Evolutionary conservation across 2,113 vertebrate genomes (phyloP).

Genomic region (Podocnemis expansa): DNA sequence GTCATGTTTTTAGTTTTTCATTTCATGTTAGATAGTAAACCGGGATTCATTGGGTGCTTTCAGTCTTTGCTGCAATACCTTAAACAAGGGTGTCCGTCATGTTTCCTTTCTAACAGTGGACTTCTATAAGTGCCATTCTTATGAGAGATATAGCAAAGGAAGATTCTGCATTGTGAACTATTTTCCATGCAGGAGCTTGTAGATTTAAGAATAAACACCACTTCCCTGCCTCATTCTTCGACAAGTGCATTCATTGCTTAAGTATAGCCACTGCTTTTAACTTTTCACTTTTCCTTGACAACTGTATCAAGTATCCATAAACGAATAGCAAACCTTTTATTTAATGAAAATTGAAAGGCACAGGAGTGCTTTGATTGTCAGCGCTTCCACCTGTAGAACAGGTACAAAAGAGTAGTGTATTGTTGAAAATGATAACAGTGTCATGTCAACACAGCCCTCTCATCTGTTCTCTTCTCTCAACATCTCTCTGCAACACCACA

Average conservation of each 20-base stretch:
- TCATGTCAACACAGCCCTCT: not conserved
- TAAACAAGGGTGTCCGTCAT: not conserved
- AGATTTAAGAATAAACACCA: not conserved
- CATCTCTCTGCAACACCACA: not conserved
- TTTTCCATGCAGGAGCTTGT: not conserved
- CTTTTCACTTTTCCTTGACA: not conserved
- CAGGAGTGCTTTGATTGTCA: not conserved
- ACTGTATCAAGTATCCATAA: not conserved
- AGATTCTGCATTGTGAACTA: rapidly evolving
- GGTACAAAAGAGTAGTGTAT: not conserved
- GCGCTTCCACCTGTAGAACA: not conserved
- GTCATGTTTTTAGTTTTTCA: rapidly evolving
- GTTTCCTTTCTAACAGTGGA: rapidly evolving
- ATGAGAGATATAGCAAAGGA: rapidly evolving
- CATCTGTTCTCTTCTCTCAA: not conserved
- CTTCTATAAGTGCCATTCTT: rapidly evolving
- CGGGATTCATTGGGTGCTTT: rapidly evolving
- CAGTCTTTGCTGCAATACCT: not conserved
- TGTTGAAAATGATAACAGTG: rapidly evolving
- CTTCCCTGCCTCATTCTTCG: not conserved
- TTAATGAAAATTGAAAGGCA: not conserved
- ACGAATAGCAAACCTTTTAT: rapidly evolving
- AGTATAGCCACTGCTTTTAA: not conserved
- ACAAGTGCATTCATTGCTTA: not conserved
- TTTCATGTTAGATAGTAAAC: not conserved